These are phyloP conservation scores for Novumbra hubbsi DNA, from an alignment of 2,797 vertebrate species.

Conservation along the genomic window DNA sequence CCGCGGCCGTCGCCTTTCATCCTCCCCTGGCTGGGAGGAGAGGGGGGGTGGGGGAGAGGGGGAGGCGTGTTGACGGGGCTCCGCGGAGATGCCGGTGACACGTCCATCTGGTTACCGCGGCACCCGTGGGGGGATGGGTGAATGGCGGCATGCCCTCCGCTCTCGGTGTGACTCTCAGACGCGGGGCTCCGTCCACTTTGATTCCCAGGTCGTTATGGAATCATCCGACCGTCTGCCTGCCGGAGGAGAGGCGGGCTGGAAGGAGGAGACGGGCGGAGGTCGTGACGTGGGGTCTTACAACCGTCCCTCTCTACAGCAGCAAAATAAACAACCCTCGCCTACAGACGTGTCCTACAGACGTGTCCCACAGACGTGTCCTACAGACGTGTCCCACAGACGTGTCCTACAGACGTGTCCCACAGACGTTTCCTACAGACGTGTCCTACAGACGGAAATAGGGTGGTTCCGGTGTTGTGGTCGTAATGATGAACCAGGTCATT, in stretches of 20 bases:
- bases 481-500: no score
- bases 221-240: constrained; percentile 67
- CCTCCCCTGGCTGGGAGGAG: constrained; percentile 36
- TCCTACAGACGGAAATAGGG: no score
- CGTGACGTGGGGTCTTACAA: background rate
- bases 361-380: no score
- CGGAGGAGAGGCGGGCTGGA: constrained; percentile 56
- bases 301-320: background rate
- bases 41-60: constrained; percentile 44
- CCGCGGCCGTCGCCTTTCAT: constrained; percentile 68
- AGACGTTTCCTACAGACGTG: no score
- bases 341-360: no score
- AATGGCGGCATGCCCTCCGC: constrained; percentile 68
- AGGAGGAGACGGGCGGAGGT: constrained; percentile 58
- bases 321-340: no score
- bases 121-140: constrained; percentile 57
- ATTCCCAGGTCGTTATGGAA: constrained; percentile 75
- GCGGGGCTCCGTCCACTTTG: constrained; percentile 72
- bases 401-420: no score
- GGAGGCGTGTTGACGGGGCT: constrained; percentile 37
- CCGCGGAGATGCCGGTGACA: constrained; percentile 68
- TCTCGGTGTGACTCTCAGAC: constrained; percentile 63
- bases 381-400: no score
- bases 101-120: constrained; percentile 71
- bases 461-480: no score